A percentile compares a stretch with the other conserved stretches of the same genome.
These are phyloP conservation scores for Ligdia adustata DNA, from an alignment of 2,888 invertebrate species.

Conservation along the genomic window DNA sequence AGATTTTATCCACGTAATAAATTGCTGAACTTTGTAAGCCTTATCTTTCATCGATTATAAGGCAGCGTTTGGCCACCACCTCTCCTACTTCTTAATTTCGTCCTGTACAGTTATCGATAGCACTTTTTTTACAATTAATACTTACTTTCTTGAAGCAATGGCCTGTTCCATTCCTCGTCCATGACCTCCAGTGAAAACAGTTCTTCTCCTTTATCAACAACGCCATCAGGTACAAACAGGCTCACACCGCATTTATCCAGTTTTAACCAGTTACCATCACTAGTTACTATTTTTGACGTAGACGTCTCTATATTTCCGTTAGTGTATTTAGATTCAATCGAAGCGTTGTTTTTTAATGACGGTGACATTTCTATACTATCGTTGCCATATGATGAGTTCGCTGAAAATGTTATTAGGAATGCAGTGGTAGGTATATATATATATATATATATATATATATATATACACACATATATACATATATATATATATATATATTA, in stretches of 20 bases:
- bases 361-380: slow-evolving; percentile 79
- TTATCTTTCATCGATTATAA: no score
- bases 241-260: slow-evolving; percentile 91
- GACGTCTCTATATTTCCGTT: slow-evolving; percentile 63
- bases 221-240: slow-evolving; percentile 94
- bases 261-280: slow-evolving; percentile 85
- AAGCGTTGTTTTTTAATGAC: slow-evolving; percentile 73
- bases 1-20: no score
- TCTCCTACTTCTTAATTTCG: no score
- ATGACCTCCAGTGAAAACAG: slow-evolving; percentile 95
- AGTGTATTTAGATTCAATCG: slow-evolving; percentile 65
- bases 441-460: background rate
- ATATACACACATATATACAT: no score
- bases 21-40: no score
- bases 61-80: no score
- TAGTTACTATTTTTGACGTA: slow-evolving; percentile 79
- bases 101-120: no score
- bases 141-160: slow-evolving; percentile 89
- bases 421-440: background rate
- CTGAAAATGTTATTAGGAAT: slow-evolving; percentile 53
- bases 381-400: slow-evolving; percentile 77
- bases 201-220: slow-evolving; percentile 92
- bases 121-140: no score
- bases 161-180: slow-evolving; percentile 95
- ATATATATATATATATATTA: no score